Evolutionary conservation across 2,113 vertebrate species (phyloP).

Genomic region (Isurus oxyrinchus): DNA sequence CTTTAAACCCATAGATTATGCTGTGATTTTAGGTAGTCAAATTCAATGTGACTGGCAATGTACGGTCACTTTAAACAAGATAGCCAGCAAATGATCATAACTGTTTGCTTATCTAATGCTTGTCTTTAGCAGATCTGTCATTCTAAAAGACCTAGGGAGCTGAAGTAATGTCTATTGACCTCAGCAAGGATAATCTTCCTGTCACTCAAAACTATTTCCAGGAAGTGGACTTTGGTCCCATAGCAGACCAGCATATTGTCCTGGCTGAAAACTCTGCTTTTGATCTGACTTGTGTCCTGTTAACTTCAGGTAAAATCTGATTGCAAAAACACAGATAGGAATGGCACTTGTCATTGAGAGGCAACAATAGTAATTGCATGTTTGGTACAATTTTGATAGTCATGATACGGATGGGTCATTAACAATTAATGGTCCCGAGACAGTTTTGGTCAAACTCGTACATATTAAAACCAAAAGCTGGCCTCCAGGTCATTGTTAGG

Average conservation of each 20-base stretch:
- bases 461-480: not conserved
- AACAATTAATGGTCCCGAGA: not conserved
- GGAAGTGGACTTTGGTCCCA: no score
- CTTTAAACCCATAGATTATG: not conserved
- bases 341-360: not conserved
- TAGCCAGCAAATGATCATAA: conserved; percentile 25
- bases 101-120: conserved; percentile 18
- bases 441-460: not conserved
- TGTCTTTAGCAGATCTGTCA: conserved; percentile 27
- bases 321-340: no score
- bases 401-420: not conserved
- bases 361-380: not conserved
- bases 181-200: conserved; percentile 11
- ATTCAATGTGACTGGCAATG: not conserved
- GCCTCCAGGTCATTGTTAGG: not conserved
- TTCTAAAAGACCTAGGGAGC: conserved; percentile 17
- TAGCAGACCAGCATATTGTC: not conserved
- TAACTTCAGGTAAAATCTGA: not conserved
- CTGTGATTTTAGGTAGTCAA: not conserved
- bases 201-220: not conserved
- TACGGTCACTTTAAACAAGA: not conserved
- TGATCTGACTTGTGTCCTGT: not conserved
- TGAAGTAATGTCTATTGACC: conserved; percentile 3
- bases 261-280: not conserved
- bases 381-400: not conserved